phyloP scores from a whole-genome alignment of 2,888 invertebrate genomes.

The Pollenia labialis region DNA sequence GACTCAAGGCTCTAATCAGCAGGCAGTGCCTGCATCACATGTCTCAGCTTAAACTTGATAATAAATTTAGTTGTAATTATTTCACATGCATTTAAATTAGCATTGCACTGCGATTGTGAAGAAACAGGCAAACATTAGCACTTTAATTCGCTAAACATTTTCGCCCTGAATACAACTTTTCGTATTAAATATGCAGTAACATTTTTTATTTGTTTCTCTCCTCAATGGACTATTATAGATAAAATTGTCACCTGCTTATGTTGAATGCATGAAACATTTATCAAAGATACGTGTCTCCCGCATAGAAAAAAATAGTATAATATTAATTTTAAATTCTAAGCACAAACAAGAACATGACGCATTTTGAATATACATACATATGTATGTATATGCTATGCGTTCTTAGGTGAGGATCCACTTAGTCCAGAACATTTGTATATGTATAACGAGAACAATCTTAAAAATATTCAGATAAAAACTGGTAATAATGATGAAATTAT shows the following conservation, averaged over 20 bases:
- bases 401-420: too few species aligned
- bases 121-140: neutral
- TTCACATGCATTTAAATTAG: neutral
- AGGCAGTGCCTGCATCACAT: neutral
- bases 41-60: neutral
- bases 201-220: conserved; percentile 30
- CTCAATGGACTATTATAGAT: conserved; percentile 7
- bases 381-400: too few species aligned
- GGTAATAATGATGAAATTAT: too few species aligned
- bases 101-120: neutral
- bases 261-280: conserved; percentile 6
- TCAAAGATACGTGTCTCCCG: conserved; percentile 53
- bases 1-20: conserved; percentile 8
- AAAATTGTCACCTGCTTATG: conserved; percentile 54
- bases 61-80: conserved; percentile 19
- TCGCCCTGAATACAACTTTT: neutral
- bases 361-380: too few species aligned
- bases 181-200: neutral
- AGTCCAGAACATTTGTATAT: too few species aligned
- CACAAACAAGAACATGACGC: conserved; percentile 32
- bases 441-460: too few species aligned
- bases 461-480: too few species aligned
- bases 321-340: conserved; percentile 53
- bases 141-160: neutral
- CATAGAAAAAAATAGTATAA: conserved; percentile 45